Percentiles rank a stretch among this genome's conserved stretches.
Conservation (phyloP, 1,140 invertebrate species). For the Parasteatoda tepidariorum region DNA sequence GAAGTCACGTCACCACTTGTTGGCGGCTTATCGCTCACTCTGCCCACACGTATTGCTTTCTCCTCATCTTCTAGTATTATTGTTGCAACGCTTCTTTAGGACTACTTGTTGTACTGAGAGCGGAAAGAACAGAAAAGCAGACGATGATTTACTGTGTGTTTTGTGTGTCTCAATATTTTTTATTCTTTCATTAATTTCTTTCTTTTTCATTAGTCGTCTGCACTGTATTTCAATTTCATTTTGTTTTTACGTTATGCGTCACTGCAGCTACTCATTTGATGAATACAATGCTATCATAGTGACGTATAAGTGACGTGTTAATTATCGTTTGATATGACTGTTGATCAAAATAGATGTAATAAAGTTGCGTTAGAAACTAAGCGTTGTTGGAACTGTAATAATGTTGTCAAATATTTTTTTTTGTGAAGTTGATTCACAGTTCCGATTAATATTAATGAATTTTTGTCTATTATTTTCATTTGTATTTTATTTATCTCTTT, state of each 20-base stretch:
- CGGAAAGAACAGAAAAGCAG: no score
- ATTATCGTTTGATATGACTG: no score
- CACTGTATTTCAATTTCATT: background rate
- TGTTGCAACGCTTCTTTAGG: background rate
- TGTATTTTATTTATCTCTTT: no score
- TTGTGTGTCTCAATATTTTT: background rate
- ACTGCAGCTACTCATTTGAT: background rate
- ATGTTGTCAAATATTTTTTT: no score
- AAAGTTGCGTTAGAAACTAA: no score
- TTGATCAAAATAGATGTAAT: no score
- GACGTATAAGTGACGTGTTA: background rate
- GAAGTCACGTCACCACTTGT: conserved; percentile 14
- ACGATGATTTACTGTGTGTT: background rate
- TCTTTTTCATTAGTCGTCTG: background rate
- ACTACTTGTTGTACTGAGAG: background rate
- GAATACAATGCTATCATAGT: background rate
- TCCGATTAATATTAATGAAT: no score
- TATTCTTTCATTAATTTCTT: no score
- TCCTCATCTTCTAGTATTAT: background rate
- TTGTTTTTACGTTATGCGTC: background rate
- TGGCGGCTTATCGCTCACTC: conserved; percentile 5
- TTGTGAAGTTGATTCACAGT: no score
- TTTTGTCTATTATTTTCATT: no score
- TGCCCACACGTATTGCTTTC: background rate
- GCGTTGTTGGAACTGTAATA: no score